Evolutionary conservation across 2,888 invertebrate species (phyloP).

Genomic region (Uloborus plumipes): DNA sequence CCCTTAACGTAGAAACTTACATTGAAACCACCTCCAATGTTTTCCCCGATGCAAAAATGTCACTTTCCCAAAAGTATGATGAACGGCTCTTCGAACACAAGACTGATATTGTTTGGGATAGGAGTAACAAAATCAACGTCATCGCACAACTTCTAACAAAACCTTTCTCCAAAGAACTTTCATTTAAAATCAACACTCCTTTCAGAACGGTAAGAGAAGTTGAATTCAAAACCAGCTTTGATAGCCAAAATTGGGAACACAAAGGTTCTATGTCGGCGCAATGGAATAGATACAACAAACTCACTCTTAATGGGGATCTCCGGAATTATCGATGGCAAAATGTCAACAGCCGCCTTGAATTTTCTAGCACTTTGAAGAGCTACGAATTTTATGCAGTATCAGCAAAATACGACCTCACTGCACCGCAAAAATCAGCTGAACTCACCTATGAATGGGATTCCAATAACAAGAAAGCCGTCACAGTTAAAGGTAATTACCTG

Average conservation of each 20-base stretch:
- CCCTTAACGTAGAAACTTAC: conserved; percentile 38
- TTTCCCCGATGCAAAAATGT: conserved; percentile 21
- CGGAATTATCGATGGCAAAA: conserved; percentile 34
- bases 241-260: conserved; percentile 32
- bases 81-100: conserved; percentile 33
- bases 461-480: conserved; percentile 26
- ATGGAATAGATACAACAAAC: conserved; percentile 39
- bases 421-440: conserved; percentile 37
- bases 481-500: conserved; percentile 32
- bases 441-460: conserved; percentile 37
- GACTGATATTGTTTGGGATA: conserved; percentile 38
- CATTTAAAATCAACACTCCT: conserved; percentile 45
- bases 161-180: conserved; percentile 25
- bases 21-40: conserved; percentile 23
- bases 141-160: conserved; percentile 36
- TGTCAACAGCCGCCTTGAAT: conserved; percentile 33
- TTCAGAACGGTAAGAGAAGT: conserved; percentile 36
- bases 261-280: conserved; percentile 27
- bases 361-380: conserved; percentile 44
- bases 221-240: conserved; percentile 38
- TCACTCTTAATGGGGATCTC: conserved; percentile 26
- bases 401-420: conserved; percentile 48
- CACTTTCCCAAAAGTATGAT: conserved; percentile 31
- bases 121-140: conserved; percentile 32
- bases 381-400: conserved; percentile 32